phyloP scores from a whole-genome alignment of 2,888 invertebrate species.

The Iphiclides podalirius region DNA sequence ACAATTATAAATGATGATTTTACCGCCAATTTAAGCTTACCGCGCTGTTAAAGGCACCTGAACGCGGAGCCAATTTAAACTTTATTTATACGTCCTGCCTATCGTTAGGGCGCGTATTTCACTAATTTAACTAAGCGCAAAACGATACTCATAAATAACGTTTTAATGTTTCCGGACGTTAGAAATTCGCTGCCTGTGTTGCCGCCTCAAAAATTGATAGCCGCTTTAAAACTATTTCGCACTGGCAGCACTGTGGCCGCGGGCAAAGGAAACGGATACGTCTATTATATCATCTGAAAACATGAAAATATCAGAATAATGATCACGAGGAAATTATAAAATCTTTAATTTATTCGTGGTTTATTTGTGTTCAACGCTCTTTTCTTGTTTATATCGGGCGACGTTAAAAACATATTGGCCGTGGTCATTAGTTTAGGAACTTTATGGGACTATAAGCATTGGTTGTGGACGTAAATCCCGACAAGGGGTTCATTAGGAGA shows the following conservation, averaged over 20 bases:
- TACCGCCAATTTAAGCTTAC: constrained; percentile 48
- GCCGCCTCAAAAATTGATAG: constrained; percentile 73
- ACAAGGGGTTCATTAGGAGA: constrained; percentile 14
- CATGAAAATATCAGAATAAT: constrained; percentile 57
- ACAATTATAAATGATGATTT: constrained; percentile 39
- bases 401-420: constrained; percentile 23
- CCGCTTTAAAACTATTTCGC: constrained; percentile 73
- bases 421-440: constrained; percentile 20
- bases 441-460: constrained; percentile 22
- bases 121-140: constrained; percentile 72
- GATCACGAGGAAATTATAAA: constrained; percentile 65
- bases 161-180: constrained; percentile 75
- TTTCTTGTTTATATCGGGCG: constrained; percentile 23
- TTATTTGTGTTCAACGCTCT: constrained; percentile 30
- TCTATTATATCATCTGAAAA: constrained; percentile 66
- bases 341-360: constrained; percentile 51
- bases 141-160: constrained; percentile 71
- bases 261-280: constrained; percentile 68
- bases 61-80: constrained; percentile 54
- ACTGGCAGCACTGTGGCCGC: constrained; percentile 57
- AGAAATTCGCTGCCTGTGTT: constrained; percentile 63
- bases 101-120: constrained; percentile 62
- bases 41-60: constrained; percentile 49
- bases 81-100: constrained; percentile 69
- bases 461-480: constrained; percentile 15